Evolutionary conservation across 2,797 vertebrate genomes (phyloP), one percentile per base, ranked within the genome.

Genomic region (Arnoldichthys spilopterus): DNA sequence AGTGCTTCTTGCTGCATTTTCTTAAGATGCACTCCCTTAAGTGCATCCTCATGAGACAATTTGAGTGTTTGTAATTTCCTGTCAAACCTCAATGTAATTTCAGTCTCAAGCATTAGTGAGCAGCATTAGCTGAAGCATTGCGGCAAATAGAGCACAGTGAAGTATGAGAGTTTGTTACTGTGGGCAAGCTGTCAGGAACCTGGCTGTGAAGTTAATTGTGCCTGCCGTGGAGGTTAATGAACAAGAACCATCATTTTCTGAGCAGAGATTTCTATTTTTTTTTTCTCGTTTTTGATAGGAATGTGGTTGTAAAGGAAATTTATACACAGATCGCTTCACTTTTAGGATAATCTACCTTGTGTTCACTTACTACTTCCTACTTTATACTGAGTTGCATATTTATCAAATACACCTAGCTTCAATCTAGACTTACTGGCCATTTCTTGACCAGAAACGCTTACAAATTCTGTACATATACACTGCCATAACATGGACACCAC

Each of bases 191-290:
- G 12, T 4, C 62, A 24, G 47, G 63, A 53, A 45, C 63, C 43
- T 54, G 43, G 26, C 54, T 70, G 76, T 68, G 66, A 77, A 77
- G 75, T 59, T 77, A 77, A 77, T 70, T 62, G 37, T 58, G 32
- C 54, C 67, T 78, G 76, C 45, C 45, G 40, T 61, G 24, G 24
- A 22, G 54, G 28, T 71, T 78, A 72, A 62, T 71, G 37, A 77
- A 69, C 24, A 7, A n/a, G 37, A 66, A 75, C n/a, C 61, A 37
- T 64, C 30, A 37, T 76, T 66, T 43, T 13, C 1, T 30, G 15
- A 20, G 15, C 16, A 28, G 3, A n/a, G 16, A 20, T 18, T 18
- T 34, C 32, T 24, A 8, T 22, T n/a, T 54, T 20, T 26, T 1
- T 13, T 4, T 26, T 56, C 22, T 0, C 5, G 6, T n/a, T 51